A percentile compares a stretch with the other conserved stretches of the same genome.
Conservation (phyloP, 2,888 invertebrate species). For the Sesia apiformis region DNA sequence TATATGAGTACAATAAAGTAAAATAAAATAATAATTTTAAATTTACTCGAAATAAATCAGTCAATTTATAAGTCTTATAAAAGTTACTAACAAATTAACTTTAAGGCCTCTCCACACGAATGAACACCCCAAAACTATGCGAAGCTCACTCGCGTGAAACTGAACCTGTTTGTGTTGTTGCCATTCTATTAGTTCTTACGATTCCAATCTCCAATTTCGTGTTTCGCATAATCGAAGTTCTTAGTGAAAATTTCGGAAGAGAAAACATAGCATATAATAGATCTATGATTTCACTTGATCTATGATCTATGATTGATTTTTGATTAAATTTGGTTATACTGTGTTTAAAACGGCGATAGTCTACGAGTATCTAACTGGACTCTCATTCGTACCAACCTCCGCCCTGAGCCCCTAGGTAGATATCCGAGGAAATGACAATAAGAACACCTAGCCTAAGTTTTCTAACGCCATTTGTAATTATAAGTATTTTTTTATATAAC, state of each 20-base stretch:
- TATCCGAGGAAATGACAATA: no score
- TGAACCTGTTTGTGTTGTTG: constrained; percentile 27
- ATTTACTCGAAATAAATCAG: neutral
- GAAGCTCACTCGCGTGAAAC: neutral
- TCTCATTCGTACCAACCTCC: no score
- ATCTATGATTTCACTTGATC: no score
- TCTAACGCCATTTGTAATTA: no score
- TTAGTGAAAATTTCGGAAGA: constrained; percentile 19
- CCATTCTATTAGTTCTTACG: constrained; percentile 39
- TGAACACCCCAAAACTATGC: neutral
- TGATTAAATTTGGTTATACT: no score
- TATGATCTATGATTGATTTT: no score
- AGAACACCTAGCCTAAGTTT: no score
- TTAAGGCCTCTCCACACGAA: neutral
- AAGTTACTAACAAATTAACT: neutral
- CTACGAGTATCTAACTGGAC: no score
- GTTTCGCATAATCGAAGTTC: constrained; percentile 27
- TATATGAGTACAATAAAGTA: no score
- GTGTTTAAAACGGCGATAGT: no score
- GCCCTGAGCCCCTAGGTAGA: no score
- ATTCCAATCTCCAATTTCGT: constrained; percentile 33
- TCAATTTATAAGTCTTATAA: neutral
- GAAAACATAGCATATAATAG: neutral
- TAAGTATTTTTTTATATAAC: no score
- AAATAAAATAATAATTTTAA: neutral